Conservation (phyloP, 2,113 vertebrate genomes). For the Platycercus adscitus region DNA sequence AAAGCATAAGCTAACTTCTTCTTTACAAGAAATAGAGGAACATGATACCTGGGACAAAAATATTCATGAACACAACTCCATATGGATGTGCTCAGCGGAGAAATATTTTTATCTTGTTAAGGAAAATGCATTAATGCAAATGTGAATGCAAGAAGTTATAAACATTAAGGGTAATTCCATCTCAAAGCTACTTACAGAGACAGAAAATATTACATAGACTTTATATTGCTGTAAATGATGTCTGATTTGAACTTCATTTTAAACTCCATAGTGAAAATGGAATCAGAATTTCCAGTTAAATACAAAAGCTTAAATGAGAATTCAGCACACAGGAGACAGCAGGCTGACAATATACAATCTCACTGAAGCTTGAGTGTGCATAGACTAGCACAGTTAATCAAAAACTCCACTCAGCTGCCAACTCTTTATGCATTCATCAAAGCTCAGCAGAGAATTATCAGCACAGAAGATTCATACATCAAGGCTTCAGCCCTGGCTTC, state of each 20-base stretch:
- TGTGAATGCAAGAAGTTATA: slow-evolving; percentile 50
- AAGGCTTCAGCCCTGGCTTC: slow-evolving; percentile 45
- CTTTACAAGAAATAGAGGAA: neutral
- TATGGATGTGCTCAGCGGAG: neutral
- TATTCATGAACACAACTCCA: neutral
- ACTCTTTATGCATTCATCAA: slow-evolving; percentile 67
- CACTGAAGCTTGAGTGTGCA: slow-evolving; percentile 50
- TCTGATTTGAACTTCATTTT: slow-evolving; percentile 70
- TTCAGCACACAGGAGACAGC: slow-evolving; percentile 60
- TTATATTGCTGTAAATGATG: slow-evolving; percentile 59
- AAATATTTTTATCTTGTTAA: slow-evolving; percentile 63
- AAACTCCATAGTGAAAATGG: slow-evolving; percentile 37
- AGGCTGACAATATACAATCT: slow-evolving; percentile 62
- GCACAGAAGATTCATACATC: slow-evolving; percentile 59
- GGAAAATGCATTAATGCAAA: slow-evolving; percentile 62
- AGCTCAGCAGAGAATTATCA: slow-evolving; percentile 63
- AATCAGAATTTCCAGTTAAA: slow-evolving; percentile 63
- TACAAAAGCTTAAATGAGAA: slow-evolving; percentile 68
- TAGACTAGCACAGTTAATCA: slow-evolving; percentile 67
- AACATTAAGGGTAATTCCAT: slow-evolving; percentile 61
- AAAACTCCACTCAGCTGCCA: slow-evolving; percentile 58
- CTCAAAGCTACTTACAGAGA: slow-evolving; percentile 59
- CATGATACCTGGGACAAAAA: neutral
- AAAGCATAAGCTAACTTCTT: neutral
- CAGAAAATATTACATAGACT: slow-evolving; percentile 50